Conservation (phyloP, 2,797 vertebrate genomes). For the Cirrhinus molitorella region DNA sequence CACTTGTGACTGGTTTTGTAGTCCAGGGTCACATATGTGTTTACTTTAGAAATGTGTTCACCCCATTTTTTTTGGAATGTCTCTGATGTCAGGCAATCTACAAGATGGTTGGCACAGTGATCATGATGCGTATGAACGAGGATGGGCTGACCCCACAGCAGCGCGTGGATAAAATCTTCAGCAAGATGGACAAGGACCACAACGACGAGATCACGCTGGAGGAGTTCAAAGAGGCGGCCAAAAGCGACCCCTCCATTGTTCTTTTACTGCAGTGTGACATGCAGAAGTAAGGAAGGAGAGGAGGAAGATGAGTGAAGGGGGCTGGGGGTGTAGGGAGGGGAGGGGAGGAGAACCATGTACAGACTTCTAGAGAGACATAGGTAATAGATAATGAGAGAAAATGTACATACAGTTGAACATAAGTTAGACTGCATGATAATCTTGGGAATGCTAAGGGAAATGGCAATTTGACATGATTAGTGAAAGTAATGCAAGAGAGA, state of each 20-base stretch:
- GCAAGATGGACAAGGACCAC: constrained; percentile 99
- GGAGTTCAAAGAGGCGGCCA: constrained; percentile 98
- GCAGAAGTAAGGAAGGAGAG: constrained; percentile 86
- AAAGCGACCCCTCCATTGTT: constrained; percentile 95
- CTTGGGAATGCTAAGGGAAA: constrained; percentile 27
- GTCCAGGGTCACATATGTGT: not conserved
- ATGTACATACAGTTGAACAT: constrained; percentile 39
- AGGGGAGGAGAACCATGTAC: constrained; percentile 55
- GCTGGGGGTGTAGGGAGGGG: constrained; percentile 40
- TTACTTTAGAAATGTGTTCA: not conserved
- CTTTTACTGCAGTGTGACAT: constrained; percentile 96
- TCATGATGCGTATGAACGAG: constrained; percentile 99
- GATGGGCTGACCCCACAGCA: constrained; percentile 96
- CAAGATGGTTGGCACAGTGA: constrained; percentile 98
- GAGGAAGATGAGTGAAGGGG: constrained; percentile 22
- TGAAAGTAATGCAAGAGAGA: constrained; percentile 11
- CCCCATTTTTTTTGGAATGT: not conserved
- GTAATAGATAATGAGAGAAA: constrained; percentile 10
- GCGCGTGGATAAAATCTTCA: constrained; percentile 98
- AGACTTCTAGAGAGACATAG: constrained; percentile 57
- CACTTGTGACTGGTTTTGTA: no score
- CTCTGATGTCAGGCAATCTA: constrained; percentile 89
- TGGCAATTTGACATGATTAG: not conserved
- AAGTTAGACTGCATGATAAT: constrained; percentile 29
- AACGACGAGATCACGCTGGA: constrained; percentile 96